Percentiles rank a stretch among this genome's conserved stretches.
Evolutionary conservation across 2,888 invertebrate genomes (phyloP).

Genomic region (Troides oblongomaculatus): DNA sequence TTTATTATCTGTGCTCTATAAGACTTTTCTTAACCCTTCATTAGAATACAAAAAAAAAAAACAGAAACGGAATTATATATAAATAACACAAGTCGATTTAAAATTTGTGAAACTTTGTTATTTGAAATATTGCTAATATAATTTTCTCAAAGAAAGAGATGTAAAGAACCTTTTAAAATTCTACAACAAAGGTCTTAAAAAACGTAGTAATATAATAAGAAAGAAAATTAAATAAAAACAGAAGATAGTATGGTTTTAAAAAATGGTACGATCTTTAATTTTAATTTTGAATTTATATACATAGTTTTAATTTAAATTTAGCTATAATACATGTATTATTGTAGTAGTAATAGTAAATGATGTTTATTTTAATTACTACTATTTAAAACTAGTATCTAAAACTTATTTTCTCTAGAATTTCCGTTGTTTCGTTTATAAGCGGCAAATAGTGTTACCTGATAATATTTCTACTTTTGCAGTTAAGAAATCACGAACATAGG

Average conservation of each 20-base stretch:
- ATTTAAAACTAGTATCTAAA: neutral
- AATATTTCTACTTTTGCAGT: neutral
- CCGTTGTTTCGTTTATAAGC: neutral
- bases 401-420: neutral
- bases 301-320: too few species aligned
- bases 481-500: constrained; percentile 37
- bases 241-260: too few species aligned
- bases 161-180: neutral
- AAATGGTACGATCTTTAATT: too few species aligned
- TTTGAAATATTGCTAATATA: too few species aligned
- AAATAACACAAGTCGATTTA: neutral
- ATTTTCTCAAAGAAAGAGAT: neutral
- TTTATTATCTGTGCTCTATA: constrained; percentile 15
- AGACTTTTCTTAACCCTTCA: neutral
- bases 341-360: neutral
- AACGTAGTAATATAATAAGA: neutral
- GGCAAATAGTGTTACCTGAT: constrained; percentile 14
- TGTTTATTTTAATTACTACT: neutral
- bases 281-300: too few species aligned
- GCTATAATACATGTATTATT: too few species aligned
- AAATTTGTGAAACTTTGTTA: neutral
- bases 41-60: neutral
- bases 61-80: neutral
- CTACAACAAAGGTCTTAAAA: neutral
- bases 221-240: too few species aligned